Evolutionary conservation across 2,113 vertebrate genomes (phyloP).

Genomic region (Dromiciops gliroides): DNA sequence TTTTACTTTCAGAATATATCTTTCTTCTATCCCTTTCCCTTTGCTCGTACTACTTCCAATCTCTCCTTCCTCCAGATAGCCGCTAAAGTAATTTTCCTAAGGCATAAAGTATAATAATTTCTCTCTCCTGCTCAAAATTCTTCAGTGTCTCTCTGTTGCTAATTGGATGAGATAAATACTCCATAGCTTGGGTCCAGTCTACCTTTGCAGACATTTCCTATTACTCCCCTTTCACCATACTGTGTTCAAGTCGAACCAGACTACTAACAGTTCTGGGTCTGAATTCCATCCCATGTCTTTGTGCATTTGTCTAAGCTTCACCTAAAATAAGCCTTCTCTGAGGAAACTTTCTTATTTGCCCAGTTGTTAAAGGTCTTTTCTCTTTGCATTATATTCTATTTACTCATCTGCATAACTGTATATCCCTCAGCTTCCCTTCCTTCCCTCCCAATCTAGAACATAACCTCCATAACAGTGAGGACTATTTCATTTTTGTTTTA

Average conservation of each 20-base stretch:
- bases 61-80: background rate
- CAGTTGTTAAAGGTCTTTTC: background rate
- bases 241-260: background rate
- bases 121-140: background rate
- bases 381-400: background rate
- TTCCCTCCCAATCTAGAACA: background rate
- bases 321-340: background rate
- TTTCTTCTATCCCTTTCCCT: background rate
- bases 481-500: background rate
- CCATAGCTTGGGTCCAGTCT: background rate
- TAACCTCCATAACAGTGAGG: background rate
- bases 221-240: background rate
- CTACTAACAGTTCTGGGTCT: background rate
- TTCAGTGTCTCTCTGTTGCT: background rate
- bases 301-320: background rate
- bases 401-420: background rate
- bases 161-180: background rate
- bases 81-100: background rate
- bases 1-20: background rate
- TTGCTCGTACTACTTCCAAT: background rate
- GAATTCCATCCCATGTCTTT: background rate
- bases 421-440: background rate
- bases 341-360: background rate
- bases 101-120: background rate
- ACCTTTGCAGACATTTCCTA: background rate